Evolutionary conservation across 2,888 invertebrate genomes (phyloP).

Genomic region (Xylota sylvarum): DNA sequence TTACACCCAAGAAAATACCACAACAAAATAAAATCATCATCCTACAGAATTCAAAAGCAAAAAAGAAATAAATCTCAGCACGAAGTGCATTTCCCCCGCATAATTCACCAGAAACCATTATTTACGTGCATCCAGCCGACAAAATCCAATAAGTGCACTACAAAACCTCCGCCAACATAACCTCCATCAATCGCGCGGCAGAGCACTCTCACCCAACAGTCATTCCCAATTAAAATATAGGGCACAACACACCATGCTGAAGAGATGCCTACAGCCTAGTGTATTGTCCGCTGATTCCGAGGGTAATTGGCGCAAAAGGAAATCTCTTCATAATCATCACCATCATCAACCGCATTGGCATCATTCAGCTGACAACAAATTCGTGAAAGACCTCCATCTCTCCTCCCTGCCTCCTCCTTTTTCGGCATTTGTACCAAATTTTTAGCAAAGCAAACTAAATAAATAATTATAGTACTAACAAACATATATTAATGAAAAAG

Average conservation of each 20-base stretch:
- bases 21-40: conserved; percentile 16
- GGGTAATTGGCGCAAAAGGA: conserved; percentile 60
- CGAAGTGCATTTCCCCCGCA: conserved; percentile 31
- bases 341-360: conserved; percentile 3
- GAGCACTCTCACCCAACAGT: conserved; percentile 43
- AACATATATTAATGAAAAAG: too few relatives aligned
- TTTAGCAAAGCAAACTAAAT: conserved; percentile 13
- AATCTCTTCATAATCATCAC: conserved; percentile 43
- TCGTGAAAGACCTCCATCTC: conserved; percentile 39
- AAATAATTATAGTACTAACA: not conserved
- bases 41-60: conserved; percentile 39
- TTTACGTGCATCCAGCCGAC: conserved; percentile 42
- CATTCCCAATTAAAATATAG: conserved; percentile 65
- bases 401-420: not conserved
- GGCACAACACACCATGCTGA: conserved; percentile 9
- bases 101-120: conserved; percentile 40
- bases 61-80: conserved; percentile 22
- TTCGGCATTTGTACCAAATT: conserved; percentile 19
- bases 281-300: conserved; percentile 33
- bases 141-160: conserved; percentile 52
- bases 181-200: conserved; percentile 38
- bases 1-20: conserved; percentile 36
- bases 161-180: conserved; percentile 11
- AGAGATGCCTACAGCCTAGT: conserved; percentile 37
- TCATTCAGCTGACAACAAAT: conserved; percentile 31